Evolutionary conservation across 2,113 vertebrate genomes (phyloP).

Genomic region (Megaceryle torquata): DNA sequence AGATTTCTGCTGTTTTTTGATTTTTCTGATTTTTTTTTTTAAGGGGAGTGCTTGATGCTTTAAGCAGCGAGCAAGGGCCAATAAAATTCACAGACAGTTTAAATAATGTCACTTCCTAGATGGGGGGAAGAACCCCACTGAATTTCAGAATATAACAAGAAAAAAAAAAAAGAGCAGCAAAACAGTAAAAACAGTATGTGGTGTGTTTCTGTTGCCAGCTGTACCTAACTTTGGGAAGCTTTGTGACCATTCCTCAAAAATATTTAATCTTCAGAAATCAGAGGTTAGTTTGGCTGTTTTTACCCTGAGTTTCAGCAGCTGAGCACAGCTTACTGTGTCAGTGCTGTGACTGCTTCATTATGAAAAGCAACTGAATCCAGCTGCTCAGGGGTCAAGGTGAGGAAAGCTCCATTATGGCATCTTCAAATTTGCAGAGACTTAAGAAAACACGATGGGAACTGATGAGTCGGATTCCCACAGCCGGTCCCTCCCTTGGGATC

Average conservation of each 20-base stretch:
- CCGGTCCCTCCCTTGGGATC: not conserved
- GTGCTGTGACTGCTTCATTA: not conserved
- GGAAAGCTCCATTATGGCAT: not conserved
- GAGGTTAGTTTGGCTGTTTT: not conserved
- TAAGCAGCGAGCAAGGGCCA: not conserved
- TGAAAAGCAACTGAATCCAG: not conserved
- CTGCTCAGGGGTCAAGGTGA: not conserved
- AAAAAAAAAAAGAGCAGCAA: not conserved
- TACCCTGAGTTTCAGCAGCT: not conserved
- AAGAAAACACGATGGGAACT: not conserved
- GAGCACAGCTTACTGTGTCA: not conserved
- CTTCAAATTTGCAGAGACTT: not conserved
- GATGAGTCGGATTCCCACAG: constrained; percentile 47
- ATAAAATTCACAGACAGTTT: not conserved
- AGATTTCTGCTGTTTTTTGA: not conserved
- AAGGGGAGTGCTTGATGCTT: not conserved
- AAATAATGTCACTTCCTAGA: not conserved
- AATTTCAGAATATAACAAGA: not conserved
- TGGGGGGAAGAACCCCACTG: not conserved
- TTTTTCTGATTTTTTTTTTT: not conserved
- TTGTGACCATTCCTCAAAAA: not conserved
- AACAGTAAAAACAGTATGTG: no score
- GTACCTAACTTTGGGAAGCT: not conserved
- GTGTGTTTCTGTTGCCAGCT: not conserved
- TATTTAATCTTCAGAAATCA: not conserved